phyloP scores from a whole-genome alignment of 1,140 invertebrate species.

The Pristionchus pacificus region DNA sequence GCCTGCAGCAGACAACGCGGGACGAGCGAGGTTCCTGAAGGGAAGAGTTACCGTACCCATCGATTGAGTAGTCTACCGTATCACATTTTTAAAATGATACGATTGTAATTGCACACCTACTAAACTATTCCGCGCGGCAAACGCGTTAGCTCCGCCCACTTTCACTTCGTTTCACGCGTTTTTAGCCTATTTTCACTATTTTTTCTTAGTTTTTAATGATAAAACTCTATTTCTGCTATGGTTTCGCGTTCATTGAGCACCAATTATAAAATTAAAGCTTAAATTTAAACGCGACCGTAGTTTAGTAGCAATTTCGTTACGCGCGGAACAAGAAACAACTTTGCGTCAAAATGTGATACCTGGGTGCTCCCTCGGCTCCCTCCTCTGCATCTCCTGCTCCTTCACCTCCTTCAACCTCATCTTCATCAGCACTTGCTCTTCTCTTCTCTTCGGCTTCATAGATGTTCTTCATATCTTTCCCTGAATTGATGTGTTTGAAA shows the following conservation, averaged over 20 bases:
- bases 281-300: too few relatives aligned
- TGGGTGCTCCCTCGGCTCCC: not conserved
- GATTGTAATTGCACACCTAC: too few relatives aligned
- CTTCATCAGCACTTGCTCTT: conserved; percentile 21
- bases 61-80: conserved; percentile 6
- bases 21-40: too few relatives aligned
- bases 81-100: conserved; percentile 6
- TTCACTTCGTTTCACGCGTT: too few relatives aligned
- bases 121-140: too few relatives aligned
- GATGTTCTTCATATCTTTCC: conserved; percentile 36
- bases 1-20: not conserved
- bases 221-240: conserved; percentile 1
- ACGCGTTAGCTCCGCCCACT: too few relatives aligned
- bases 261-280: conserved; percentile 6
- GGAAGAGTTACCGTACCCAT: conserved; percentile 18
- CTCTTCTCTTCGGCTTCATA: conserved; percentile 32
- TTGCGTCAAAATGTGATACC: too few relatives aligned
- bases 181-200: too few relatives aligned
- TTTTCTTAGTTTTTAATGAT: too few relatives aligned
- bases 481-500: not conserved
- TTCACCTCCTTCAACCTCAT: conserved; percentile 14
- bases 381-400: not conserved
- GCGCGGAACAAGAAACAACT: too few relatives aligned
- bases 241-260: too few relatives aligned
- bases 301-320: too few relatives aligned